phyloP scores from a whole-genome alignment of 2,888 invertebrate species.

The Aromia moschata region DNA sequence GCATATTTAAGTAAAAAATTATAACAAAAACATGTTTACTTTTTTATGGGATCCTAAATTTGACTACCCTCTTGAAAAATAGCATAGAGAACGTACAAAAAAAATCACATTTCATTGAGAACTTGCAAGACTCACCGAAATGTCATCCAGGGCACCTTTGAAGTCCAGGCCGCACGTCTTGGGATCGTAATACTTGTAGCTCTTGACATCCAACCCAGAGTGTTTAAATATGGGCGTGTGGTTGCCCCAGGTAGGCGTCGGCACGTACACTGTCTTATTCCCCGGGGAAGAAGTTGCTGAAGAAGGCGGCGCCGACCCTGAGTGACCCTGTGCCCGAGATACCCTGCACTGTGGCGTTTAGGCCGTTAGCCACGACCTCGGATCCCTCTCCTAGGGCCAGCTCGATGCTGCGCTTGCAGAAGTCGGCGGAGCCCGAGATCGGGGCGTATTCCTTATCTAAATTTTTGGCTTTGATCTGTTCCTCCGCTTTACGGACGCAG shows the following conservation, averaged over 20 bases:
- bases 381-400: slow-evolving; percentile 89
- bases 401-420: slow-evolving; percentile 83
- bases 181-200: slow-evolving; percentile 94
- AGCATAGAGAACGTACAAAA: too few species aligned
- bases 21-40: too few species aligned
- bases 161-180: slow-evolving; percentile 95
- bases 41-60: too few species aligned
- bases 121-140: slow-evolving; percentile 77
- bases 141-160: slow-evolving; percentile 87
- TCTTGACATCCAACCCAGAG: slow-evolving; percentile 83
- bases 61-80: too few species aligned
- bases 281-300: slow-evolving; percentile 83
- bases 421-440: slow-evolving; percentile 87
- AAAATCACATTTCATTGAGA: too few species aligned
- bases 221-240: slow-evolving; percentile 95
- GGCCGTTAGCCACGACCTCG: slow-evolving; percentile 72
- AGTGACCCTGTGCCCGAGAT: slow-evolving; percentile 98
- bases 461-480: slow-evolving; percentile 71
- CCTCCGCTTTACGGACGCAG: slow-evolving; percentile 87
- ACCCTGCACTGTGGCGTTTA: slow-evolving; percentile 81
- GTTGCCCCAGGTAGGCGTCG: slow-evolving; percentile 98
- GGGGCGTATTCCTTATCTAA: slow-evolving; percentile 96
- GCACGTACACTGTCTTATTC: slow-evolving; percentile 85
- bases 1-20: too few species aligned
- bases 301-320: slow-evolving; percentile 89